Evolutionary conservation across 1,140 invertebrate genomes (phyloP), one percentile per base, ranked within the genome.

Genomic region (Cataglyphis hispanica): DNA sequence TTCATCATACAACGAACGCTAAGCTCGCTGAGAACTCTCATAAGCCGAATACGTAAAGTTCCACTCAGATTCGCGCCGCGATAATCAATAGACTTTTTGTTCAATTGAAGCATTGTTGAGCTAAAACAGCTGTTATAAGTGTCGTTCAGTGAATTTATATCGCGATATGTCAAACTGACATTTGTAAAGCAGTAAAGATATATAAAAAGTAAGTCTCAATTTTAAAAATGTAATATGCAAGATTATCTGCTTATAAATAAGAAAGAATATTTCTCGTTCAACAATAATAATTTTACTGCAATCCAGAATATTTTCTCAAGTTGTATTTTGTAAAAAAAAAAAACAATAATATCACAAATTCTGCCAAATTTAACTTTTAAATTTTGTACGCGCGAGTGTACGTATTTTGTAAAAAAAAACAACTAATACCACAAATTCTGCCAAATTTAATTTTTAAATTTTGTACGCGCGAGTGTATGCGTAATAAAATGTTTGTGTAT

Each of bases 11-110:
- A 37, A 43, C 60, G 37, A 66, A 66, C 25, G 25, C 64, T 78
- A 56, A 80, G 63, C 63, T 80, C 31, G 8, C 63, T 13, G 40
- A 69, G 78, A 34, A 61, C 1, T 53, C 67, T 63, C 25, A 8
- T 83, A 74, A 81, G 78, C 78, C 40, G 66, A 4, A 1, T 19
- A 40, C 27, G 31, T n/a, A n/a, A 53, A 69, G 31, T 72, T 61
- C 27, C 53, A n/a, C 4, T n/a, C 13, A 31, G 67, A 83, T 81
- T 67, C 31, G 22, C 76, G 7, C 67, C 67, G 22, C 27, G 50
- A 69, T 72, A 69, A 83, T 74, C 69, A 60, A 83, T 70, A 25
- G 56, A 61, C 27, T 83, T 56, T 34, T 56, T 27, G 8, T 50
- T 37, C 60, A 34, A 72, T 74, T 72, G 37, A 43, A 60, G 53